phyloP scores from a whole-genome alignment of 2,113 vertebrate genomes.

The Lontra canadensis region DNA sequence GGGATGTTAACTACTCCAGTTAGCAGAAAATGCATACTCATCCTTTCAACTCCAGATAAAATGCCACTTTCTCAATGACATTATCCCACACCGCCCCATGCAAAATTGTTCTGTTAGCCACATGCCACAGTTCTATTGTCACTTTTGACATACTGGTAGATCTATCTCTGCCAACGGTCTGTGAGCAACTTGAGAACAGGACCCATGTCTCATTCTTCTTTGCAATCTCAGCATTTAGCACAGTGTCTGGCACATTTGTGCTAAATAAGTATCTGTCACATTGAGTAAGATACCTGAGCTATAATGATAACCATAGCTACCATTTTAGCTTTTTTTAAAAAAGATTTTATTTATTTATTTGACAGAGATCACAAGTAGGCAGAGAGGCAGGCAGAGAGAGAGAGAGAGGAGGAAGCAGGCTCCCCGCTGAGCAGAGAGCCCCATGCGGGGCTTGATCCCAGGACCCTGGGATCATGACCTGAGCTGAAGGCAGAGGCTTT shows the following conservation, averaged over 20 bases:
- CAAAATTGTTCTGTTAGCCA: background rate
- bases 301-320: background rate
- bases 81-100: background rate
- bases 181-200: background rate
- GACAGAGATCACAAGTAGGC: too few relatives aligned
- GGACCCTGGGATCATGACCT: too few relatives aligned
- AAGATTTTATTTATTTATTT: too few relatives aligned
- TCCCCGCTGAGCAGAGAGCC: too few relatives aligned
- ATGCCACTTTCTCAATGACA: background rate
- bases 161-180: background rate
- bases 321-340: background rate
- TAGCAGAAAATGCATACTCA: constrained; percentile 19
- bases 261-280: constrained; percentile 19
- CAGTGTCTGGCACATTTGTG: background rate
- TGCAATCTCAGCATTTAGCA: constrained; percentile 24
- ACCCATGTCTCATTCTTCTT: background rate
- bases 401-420: too few relatives aligned
- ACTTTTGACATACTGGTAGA: constrained; percentile 3
- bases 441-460: too few relatives aligned
- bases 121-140: background rate
- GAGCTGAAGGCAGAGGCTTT: too few relatives aligned
- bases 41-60: constrained; percentile 39
- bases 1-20: constrained; percentile 1
- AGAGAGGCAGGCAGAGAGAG: too few relatives aligned
- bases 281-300: constrained; percentile 9